Evolutionary conservation across 2,113 vertebrate genomes (phyloP).

Genomic region (Megaceryle torquata): DNA sequence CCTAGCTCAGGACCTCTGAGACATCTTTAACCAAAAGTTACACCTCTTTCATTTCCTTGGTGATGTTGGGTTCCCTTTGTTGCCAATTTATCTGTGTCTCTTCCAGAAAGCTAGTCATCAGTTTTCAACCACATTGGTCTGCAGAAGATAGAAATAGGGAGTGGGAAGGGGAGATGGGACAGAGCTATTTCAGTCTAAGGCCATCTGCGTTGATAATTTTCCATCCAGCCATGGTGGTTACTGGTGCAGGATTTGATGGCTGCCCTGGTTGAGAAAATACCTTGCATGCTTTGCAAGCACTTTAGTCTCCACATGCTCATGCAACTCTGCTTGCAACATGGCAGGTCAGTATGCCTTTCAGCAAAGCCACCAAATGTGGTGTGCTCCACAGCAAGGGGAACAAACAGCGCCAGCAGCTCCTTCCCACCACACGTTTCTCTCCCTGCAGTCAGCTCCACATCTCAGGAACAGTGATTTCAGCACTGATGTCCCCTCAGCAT

Average conservation of each 20-base stretch:
- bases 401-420: neutral
- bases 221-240: neutral
- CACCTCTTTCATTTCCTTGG: accelerated
- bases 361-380: neutral
- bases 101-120: neutral
- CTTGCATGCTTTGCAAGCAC: neutral
- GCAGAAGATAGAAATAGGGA: neutral
- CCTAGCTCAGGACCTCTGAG: neutral
- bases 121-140: neutral
- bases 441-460: neutral
- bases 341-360: neutral
- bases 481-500: neutral
- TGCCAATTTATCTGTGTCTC: neutral
- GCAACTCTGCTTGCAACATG: accelerated
- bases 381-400: neutral
- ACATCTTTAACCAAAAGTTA: neutral
- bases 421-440: neutral
- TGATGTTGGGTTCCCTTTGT: neutral
- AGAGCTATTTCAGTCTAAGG: neutral
- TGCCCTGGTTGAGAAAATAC: neutral
- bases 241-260: neutral
- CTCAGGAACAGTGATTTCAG: neutral
- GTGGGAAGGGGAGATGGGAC: neutral
- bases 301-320: neutral
- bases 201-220: neutral